Base-by-base conservation (phyloP, 2,797 vertebrate species). In the Meda fulgida region DNA sequence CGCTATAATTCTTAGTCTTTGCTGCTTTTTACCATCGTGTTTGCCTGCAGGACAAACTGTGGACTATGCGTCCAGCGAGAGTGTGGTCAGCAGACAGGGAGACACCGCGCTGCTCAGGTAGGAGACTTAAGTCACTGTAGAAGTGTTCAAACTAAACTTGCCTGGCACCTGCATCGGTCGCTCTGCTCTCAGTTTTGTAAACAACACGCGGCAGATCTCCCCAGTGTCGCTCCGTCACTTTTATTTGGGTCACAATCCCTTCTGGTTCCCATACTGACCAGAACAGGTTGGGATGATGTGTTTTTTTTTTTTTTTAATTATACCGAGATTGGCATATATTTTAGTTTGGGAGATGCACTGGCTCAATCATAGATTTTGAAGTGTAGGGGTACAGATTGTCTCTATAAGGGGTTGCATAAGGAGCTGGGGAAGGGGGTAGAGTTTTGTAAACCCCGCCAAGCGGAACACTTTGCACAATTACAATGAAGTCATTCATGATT, bases 41-140 rank as follows among this genome's bases (percentile, higher is more conserved):
- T 94, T 97, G 93, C 97, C 97, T 91, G 97, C 95, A 81, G 97
- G 96, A 93, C 97, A 97, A 94, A 97, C 95, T 91, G 96, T 97
- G 94, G 97, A 99, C 94, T 98, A 96, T 93, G 95, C 97, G 65
- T 97, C 98, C 93, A 94, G 96, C 87, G 96, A 98, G 93, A 97
- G 93, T 92, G 94, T 98, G 96, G 96, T 99, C 93, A 97, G 97
- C 96, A 96, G 97, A 91, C 98, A 99, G 93, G 98, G 98, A 92
- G 98, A 99, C 94, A 98, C 97, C 91, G 97, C 97, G 82, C 94
- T 98, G 84, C 95, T 99, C 91, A 99, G 97, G 98, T 99, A 98
- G 87, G 92, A 86, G 85, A 89, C 72, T 86, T 76, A 72, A 80
- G 53, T n/a, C n/a, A 21, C 40, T 46, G 63, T 63, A 34, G 31